phyloP scores from a whole-genome alignment of 2,888 invertebrate genomes.

The Meloe dianella region DNA sequence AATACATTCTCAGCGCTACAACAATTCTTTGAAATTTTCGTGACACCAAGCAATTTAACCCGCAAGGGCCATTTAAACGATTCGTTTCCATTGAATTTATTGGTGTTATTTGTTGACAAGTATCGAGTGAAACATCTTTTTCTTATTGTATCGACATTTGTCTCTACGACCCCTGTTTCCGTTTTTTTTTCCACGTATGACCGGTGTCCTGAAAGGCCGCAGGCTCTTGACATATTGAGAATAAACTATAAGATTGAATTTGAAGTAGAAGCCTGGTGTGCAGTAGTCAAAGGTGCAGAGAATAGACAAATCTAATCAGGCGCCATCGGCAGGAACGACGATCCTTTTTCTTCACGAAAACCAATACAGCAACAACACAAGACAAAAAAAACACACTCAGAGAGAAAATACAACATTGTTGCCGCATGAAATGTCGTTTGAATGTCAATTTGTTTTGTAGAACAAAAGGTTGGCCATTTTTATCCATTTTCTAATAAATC shows the following conservation, averaged over 20 bases:
- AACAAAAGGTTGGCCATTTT: neutral
- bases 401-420: neutral
- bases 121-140: neutral
- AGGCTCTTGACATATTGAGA: conserved; percentile 38
- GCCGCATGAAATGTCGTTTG: neutral
- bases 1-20: too few relatives aligned
- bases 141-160: conserved; percentile 19
- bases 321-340: conserved; percentile 24
- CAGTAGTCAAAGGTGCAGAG: conserved; percentile 20
- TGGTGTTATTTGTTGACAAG: conserved; percentile 24
- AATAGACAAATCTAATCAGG: conserved; percentile 32
- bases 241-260: conserved; percentile 43
- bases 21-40: too few relatives aligned
- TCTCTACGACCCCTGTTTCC: neutral
- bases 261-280: conserved; percentile 21
- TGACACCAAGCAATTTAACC: too few relatives aligned
- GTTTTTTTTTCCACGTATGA: conserved; percentile 14
- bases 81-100: conserved; percentile 35
- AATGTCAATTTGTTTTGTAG: neutral
- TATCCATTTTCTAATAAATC: neutral
- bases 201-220: conserved; percentile 19
- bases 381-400: neutral
- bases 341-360: neutral
- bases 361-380: neutral
- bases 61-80: conserved; percentile 33